These are phyloP conservation scores for Opisthograptis luteolata DNA, from an alignment of 2,888 invertebrate genomes.

Conservation along the genomic window DNA sequence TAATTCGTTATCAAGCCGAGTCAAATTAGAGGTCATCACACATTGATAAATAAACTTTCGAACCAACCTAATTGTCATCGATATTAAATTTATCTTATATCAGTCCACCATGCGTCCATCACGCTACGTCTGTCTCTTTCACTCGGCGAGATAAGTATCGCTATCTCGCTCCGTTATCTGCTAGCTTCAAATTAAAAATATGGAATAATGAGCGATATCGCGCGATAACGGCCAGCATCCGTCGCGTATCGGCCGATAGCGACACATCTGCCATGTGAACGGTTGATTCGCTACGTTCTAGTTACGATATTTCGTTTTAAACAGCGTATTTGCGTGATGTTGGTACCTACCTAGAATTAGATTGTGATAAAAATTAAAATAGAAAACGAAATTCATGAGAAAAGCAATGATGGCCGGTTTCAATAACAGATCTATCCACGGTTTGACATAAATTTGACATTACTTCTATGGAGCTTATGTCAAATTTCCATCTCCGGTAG, in stretches of 20 bases:
- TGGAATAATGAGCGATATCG: constrained; percentile 61
- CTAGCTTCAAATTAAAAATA: constrained; percentile 69
- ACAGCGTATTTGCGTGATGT: constrained; percentile 16
- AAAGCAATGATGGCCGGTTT: too few relatives aligned
- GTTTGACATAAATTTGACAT: too few relatives aligned
- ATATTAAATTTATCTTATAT: constrained; percentile 44
- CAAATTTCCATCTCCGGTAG: too few relatives aligned
- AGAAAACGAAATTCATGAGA: too few relatives aligned
- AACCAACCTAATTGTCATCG: constrained; percentile 43
- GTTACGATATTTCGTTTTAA: constrained; percentile 41
- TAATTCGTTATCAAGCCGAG: constrained; percentile 19
- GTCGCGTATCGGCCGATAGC: constrained; percentile 65
- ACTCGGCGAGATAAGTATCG: constrained; percentile 42
- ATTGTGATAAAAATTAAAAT: too few relatives aligned
- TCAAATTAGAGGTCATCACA: constrained; percentile 38
- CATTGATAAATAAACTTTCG: constrained; percentile 43
- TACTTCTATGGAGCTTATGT: too few relatives aligned
- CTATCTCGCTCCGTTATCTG: constrained; percentile 59
- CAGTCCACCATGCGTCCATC: constrained; percentile 64
- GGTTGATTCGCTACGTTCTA: constrained; percentile 49
- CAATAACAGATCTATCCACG: too few relatives aligned
- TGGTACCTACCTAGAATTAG: neutral
- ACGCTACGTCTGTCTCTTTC: constrained; percentile 61
- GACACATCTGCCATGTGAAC: constrained; percentile 66
- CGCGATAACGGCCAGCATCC: constrained; percentile 67